A percentile compares a stretch with the other conserved stretches of the same genome.
These are phyloP conservation scores for Diorhabda carinulata DNA, from an alignment of 1,140 invertebrate species.

Conservation along the genomic window DNA sequence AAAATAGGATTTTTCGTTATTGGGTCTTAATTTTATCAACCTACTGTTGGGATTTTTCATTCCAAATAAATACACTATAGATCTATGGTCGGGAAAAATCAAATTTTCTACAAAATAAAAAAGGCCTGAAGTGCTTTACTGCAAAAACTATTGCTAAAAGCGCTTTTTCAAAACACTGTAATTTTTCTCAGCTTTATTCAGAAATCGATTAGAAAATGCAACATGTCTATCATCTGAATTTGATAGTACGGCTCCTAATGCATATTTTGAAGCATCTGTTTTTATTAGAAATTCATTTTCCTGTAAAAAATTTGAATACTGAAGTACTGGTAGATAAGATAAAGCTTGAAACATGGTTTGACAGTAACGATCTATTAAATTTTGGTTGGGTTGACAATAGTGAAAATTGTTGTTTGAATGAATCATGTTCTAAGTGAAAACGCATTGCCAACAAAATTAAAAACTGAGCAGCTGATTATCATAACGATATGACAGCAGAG, in stretches of 20 bases:
- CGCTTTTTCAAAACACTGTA: conserved; percentile 18
- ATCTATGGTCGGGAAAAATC: conserved; percentile 16
- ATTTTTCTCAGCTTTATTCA: conserved; percentile 18
- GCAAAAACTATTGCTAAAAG: conserved; percentile 10
- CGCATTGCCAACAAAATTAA: too few species aligned
- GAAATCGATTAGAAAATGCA: conserved; percentile 4
- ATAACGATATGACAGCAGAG: too few species aligned
- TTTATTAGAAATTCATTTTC: conserved; percentile 19
- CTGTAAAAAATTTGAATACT: conserved; percentile 43
- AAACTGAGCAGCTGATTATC: too few species aligned
- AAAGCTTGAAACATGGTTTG: conserved; percentile 12
- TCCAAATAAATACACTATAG: conserved; percentile 17
- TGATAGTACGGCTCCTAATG: conserved; percentile 1
- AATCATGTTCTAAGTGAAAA: too few species aligned
- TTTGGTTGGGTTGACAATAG: too few species aligned
- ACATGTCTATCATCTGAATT: conserved; percentile 10
- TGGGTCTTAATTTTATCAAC: conserved; percentile 16
- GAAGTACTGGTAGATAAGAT: conserved; percentile 40
- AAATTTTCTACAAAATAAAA: conserved; percentile 14
- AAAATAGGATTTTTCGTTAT: conserved; percentile 18
- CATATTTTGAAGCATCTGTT: conserved; percentile 7
- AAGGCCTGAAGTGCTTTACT: conserved; percentile 12
- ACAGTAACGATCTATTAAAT: too few species aligned
- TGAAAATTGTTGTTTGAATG: too few species aligned
- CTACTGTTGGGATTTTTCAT: conserved; percentile 19